A percentile compares a stretch with the other conserved stretches of the same genome.
phyloP scores from a whole-genome alignment of 2,113 vertebrate species.

The Phylloscopus trochilus region DNA sequence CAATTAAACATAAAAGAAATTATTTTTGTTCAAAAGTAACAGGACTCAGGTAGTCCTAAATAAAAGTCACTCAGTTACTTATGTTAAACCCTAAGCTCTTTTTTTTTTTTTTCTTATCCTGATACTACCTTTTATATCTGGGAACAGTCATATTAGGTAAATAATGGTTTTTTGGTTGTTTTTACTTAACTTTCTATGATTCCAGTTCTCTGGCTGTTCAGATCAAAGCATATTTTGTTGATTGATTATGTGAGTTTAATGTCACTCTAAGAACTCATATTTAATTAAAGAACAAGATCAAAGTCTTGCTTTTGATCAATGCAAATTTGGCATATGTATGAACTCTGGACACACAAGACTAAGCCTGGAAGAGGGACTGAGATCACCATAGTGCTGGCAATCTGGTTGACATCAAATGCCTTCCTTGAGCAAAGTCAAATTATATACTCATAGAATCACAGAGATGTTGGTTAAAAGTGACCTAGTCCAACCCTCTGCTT shows the following conservation, averaged over 20 bases:
- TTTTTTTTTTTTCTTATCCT: neutral
- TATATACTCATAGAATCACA: neutral
- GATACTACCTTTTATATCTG: neutral
- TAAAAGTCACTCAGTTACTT: neutral
- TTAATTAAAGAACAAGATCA: neutral
- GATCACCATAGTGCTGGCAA: neutral
- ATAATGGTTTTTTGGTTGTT: neutral
- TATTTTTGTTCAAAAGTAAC: neutral
- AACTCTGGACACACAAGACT: neutral
- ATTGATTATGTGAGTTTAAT: neutral
- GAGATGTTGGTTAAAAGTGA: neutral
- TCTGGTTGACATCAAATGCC: neutral
- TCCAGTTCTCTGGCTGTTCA: neutral
- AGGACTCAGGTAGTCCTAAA: neutral
- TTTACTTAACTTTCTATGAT: neutral
- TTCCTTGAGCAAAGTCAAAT: neutral
- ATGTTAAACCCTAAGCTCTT: neutral
- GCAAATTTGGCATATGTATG: neutral
- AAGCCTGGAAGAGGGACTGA: neutral
- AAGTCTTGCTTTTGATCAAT: neutral
- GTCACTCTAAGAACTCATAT: neutral
- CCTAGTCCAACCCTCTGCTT: neutral
- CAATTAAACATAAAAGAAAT: neutral
- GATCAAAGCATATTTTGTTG: neutral
- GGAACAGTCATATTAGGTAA: neutral